phyloP scores from a whole-genome alignment of 23 tunicate genomes.

The Halocynthia roretzi region DNA sequence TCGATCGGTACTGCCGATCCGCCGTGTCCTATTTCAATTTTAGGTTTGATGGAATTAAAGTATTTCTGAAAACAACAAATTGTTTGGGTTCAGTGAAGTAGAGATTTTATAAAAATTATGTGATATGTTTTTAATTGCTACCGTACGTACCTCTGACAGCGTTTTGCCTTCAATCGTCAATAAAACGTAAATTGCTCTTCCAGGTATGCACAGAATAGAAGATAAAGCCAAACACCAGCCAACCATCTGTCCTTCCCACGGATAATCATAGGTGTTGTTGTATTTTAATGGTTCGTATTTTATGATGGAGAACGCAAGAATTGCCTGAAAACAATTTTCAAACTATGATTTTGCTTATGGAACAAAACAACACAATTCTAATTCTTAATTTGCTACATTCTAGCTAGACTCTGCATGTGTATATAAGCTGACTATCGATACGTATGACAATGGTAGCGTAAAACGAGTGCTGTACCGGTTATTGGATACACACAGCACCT shows the following conservation, averaged over 20 bases:
- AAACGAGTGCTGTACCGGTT: too few relatives aligned
- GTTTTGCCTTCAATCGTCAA: conserved; percentile 50
- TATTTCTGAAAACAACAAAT: conserved; percentile 10
- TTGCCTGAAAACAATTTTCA: conserved; percentile 51
- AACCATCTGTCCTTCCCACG: conserved; percentile 70
- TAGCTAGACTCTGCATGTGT: too few relatives aligned
- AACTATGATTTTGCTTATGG: too few relatives aligned
- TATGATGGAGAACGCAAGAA: conserved; percentile 54
- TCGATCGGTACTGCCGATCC: too few relatives aligned
- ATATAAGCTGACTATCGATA: too few relatives aligned
- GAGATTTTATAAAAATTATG: too few relatives aligned
- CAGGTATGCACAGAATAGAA: conserved; percentile 66
- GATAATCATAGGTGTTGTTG: conserved; percentile 79
- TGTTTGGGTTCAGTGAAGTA: too few relatives aligned
- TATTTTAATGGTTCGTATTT: conserved; percentile 79
- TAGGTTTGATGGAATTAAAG: conserved; percentile 11
- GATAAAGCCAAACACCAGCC: conserved; percentile 89
- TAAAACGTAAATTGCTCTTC: conserved; percentile 44
- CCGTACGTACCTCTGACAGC: conserved; percentile 49
- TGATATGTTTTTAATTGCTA: not conserved
- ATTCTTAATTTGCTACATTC: too few relatives aligned
- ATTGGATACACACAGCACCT: not conserved
- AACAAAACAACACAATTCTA: too few relatives aligned
- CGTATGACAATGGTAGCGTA: too few relatives aligned
- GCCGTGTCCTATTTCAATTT: not conserved